Conservation (phyloP, 2,888 invertebrate species). For the Automeris io region DNA sequence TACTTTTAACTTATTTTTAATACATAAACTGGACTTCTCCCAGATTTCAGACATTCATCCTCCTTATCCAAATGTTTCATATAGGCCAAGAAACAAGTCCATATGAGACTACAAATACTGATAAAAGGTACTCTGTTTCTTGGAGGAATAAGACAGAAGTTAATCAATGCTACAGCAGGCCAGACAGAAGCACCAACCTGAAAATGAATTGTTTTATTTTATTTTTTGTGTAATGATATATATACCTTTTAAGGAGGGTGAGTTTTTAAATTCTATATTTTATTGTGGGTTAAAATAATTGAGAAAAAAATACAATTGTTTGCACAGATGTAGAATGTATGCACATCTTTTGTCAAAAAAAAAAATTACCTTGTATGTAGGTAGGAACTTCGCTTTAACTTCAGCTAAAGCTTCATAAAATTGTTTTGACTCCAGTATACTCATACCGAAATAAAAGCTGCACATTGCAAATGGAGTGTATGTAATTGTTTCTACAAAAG, state of each 20-base stretch:
- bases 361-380: slow-evolving; percentile 82
- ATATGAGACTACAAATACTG: slow-evolving; percentile 84
- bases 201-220: slow-evolving; percentile 23
- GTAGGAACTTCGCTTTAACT: slow-evolving; percentile 83
- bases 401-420: slow-evolving; percentile 80
- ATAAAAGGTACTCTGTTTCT: slow-evolving; percentile 86
- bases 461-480: slow-evolving; percentile 87
- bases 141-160: slow-evolving; percentile 84
- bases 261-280: no score
- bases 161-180: slow-evolving; percentile 85
- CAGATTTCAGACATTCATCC: slow-evolving; percentile 29
- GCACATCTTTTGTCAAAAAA: not conserved
- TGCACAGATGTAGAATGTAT: no score
- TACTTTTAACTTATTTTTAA: slow-evolving; percentile 26
- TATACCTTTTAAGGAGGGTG: no score
- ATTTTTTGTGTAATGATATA: no score
- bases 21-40: slow-evolving; percentile 27
- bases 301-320: no score
- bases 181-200: slow-evolving; percentile 84
- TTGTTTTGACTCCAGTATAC: slow-evolving; percentile 82
- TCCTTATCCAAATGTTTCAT: slow-evolving; percentile 82
- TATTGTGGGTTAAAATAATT: no score
- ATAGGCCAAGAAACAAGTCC: slow-evolving; percentile 88
- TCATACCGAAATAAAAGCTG: slow-evolving; percentile 87
- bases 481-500: slow-evolving; percentile 83